phyloP scores from a whole-genome alignment of 2,797 vertebrate genomes.

The Fundulus diaphanus region DNA sequence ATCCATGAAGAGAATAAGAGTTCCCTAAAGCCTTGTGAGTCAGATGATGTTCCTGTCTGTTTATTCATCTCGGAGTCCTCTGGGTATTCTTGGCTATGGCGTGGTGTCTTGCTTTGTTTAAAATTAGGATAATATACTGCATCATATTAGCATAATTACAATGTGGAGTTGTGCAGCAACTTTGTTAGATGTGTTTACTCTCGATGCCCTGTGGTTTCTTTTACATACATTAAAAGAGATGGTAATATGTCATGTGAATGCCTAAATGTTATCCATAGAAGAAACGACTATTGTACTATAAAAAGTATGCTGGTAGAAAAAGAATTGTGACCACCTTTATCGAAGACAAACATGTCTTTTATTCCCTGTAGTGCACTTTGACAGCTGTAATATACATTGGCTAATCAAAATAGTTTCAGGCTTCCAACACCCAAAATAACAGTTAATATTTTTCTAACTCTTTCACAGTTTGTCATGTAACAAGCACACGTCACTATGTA shows the following conservation, averaged over 20 bases:
- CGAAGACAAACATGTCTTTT: neutral
- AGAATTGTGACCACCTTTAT: too few relatives aligned
- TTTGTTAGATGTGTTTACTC: constrained; percentile 1
- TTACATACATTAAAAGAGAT: neutral
- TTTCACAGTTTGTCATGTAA: neutral
- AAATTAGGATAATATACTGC: neutral
- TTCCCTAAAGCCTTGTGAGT: constrained; percentile 7
- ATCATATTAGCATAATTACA: constrained; percentile 5
- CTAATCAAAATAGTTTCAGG: neutral
- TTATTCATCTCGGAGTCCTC: neutral
- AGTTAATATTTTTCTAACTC: neutral
- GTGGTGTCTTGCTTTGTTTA: neutral
- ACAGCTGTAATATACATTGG: neutral
- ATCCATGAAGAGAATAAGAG: constrained; percentile 7
- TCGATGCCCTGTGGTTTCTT: neutral
- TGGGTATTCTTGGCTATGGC: constrained; percentile 5
- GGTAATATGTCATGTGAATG: neutral
- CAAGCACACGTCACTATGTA: neutral
- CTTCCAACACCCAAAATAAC: neutral
- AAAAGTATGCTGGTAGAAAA: neutral
- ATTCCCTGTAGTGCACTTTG: neutral
- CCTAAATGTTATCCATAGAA: neutral
- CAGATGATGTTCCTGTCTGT: constrained; percentile 9
- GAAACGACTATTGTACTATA: neutral
- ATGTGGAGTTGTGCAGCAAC: constrained; percentile 3